Conservation (phyloP, 2,797 vertebrate genomes). For the Perodicticus potto region DNA sequence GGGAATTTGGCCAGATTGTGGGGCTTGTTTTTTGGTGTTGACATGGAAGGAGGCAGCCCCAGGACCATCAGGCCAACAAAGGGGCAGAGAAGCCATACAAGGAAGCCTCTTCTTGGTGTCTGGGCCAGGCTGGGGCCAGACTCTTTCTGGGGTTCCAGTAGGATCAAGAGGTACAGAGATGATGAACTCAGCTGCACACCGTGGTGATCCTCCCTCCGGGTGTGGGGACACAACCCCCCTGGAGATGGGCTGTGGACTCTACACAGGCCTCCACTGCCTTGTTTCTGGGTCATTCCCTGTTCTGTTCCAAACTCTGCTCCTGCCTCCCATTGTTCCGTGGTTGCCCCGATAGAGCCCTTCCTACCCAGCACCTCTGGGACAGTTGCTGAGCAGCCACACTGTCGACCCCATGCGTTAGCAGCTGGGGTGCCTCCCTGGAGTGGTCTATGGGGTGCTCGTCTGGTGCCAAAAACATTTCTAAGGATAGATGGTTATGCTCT, state of each 20-base stretch:
- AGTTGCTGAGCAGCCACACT: not conserved
- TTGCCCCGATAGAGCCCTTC: not conserved
- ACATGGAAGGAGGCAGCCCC: not conserved
- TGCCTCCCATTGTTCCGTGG: fast-evolving
- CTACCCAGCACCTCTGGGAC: not conserved
- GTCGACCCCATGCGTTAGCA: not conserved
- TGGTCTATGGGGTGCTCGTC: not conserved
- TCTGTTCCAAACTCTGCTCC: not conserved
- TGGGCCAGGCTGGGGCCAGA: not conserved
- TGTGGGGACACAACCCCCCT: not conserved
- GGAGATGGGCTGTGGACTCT: not conserved
- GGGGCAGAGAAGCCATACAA: not conserved
- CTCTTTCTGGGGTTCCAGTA: constrained; percentile 8
- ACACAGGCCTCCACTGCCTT: fast-evolving
- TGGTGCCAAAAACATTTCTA: not conserved
- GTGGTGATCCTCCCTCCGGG: not conserved
- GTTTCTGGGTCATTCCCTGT: not conserved
- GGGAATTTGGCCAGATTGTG: not conserved
- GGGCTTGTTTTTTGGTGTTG: not conserved
- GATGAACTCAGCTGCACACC: fast-evolving
- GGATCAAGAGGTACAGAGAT: not conserved
- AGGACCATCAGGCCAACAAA: fast-evolving
- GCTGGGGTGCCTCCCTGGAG: not conserved
- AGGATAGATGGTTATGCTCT: not conserved
- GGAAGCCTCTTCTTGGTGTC: not conserved